Evolutionary conservation across 2,888 invertebrate species (phyloP).

Genomic region (Tenthredo livida): DNA sequence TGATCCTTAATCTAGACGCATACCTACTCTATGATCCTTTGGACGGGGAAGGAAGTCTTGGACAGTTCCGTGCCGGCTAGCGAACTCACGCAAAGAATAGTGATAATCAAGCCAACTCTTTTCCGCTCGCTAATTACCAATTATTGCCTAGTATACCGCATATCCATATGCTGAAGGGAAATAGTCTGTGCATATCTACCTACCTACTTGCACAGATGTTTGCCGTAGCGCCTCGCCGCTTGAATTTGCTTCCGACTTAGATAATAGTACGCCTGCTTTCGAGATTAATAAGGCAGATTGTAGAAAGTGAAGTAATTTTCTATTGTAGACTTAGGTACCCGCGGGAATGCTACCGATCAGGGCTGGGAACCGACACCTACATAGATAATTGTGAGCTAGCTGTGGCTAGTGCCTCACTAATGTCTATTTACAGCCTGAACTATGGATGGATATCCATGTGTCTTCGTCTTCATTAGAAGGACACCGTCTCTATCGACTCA

Average conservation of each 20-base stretch:
- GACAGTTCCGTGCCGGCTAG: neutral
- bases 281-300: slow-evolving; percentile 74
- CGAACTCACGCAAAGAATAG: slow-evolving; percentile 21
- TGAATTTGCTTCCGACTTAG: slow-evolving; percentile 72
- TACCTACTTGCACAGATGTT: slow-evolving; percentile 17
- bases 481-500: neutral
- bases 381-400: slow-evolving; percentile 9
- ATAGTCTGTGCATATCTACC: neutral
- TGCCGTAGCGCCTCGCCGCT: slow-evolving; percentile 23
- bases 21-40: neutral
- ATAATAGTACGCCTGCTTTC: slow-evolving; percentile 66
- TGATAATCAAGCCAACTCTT: slow-evolving; percentile 40
- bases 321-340: slow-evolving; percentile 58
- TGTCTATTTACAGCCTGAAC: neutral
- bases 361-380: slow-evolving; percentile 45
- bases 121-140: slow-evolving; percentile 47
- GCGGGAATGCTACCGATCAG: slow-evolving; percentile 24
- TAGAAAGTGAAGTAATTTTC: slow-evolving; percentile 70
- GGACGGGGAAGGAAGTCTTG: slow-evolving; percentile 11
- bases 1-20: neutral
- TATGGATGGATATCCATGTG: neutral
- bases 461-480: neutral
- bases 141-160: slow-evolving; percentile 21
- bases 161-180: neutral
- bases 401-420: neutral